A percentile compares a stretch with the other conserved stretches of the same genome.
These are phyloP conservation scores for Acrocera orbiculus DNA, from an alignment of 2,888 invertebrate species.

Conservation along the genomic window DNA sequence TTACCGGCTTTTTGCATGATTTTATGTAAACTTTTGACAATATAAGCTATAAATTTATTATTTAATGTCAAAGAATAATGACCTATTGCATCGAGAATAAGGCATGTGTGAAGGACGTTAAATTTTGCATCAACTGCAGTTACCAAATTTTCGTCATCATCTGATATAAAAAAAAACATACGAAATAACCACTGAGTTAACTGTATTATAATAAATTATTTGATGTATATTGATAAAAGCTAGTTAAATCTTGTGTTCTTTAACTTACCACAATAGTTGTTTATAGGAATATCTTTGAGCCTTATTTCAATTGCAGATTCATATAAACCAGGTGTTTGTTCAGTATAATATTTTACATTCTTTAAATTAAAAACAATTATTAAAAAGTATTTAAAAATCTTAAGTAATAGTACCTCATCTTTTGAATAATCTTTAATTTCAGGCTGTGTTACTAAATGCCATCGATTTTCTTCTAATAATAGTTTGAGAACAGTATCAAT, in stretches of 20 bases:
- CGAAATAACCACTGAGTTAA: no score
- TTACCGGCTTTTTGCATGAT: conserved; percentile 54
- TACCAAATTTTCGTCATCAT: conserved; percentile 15
- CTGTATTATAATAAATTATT: not conserved
- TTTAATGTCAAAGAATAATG: conserved; percentile 38
- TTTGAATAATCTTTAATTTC: conserved; percentile 19
- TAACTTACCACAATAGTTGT: no score
- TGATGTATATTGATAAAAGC: no score
- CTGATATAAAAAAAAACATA: no score
- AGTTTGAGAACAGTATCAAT: conserved; percentile 20
- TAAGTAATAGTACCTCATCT: conserved; percentile 16
- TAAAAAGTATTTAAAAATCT: not conserved
- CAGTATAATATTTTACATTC: conserved; percentile 23
- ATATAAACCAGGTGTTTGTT: conserved; percentile 27
- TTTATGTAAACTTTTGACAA: conserved; percentile 48
- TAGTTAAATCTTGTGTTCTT: no score
- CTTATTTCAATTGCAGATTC: conserved; percentile 28
- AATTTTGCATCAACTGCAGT: conserved; percentile 35
- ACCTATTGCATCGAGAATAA: conserved; percentile 53
- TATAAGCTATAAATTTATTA: conserved; percentile 37
- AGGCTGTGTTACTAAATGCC: conserved; percentile 24
- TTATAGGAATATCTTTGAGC: conserved; percentile 21
- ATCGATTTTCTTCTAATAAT: conserved; percentile 23
- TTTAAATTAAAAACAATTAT: conserved; percentile 8
- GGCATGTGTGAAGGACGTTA: conserved; percentile 47